A percentile compares a stretch with the other conserved stretches of the same genome.
phyloP scores from a whole-genome alignment of 1,140 invertebrate species.

The Orchestia grillus region DNA sequence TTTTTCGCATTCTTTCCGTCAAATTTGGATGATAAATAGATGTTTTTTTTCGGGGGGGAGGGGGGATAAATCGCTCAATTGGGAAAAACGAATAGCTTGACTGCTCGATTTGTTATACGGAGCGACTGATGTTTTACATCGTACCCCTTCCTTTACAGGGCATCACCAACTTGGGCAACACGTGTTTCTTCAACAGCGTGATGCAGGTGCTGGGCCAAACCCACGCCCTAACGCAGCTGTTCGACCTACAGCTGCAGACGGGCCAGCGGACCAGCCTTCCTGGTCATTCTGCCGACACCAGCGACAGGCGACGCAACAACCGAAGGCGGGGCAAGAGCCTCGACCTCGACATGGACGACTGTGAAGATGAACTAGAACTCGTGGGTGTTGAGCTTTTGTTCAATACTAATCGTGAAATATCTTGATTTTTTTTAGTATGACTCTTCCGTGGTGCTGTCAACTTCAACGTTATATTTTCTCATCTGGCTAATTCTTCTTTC shows the following conservation, averaged over 20 bases:
- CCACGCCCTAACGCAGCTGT: constrained; percentile 81
- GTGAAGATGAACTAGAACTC: background rate
- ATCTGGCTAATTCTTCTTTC: background rate
- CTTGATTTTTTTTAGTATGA: background rate
- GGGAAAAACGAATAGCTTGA: background rate
- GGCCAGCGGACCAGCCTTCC: constrained; percentile 70
- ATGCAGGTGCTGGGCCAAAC: constrained; percentile 92
- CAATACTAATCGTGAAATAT: background rate
- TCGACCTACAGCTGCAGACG: constrained; percentile 76
- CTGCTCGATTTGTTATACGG: background rate
- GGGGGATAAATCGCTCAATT: background rate
- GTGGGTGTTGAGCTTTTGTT: background rate
- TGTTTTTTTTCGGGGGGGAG: background rate
- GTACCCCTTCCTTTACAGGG: constrained; percentile 72
- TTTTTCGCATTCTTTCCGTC: background rate
- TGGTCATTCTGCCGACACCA: background rate
- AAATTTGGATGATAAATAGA: background rate
- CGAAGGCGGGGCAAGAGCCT: constrained; percentile 27
- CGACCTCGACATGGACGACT: constrained; percentile 14
- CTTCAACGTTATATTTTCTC: background rate
- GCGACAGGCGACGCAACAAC: background rate
- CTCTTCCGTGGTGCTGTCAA: background rate
- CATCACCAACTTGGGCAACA: constrained; percentile 90
- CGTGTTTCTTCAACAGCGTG: constrained; percentile 96
- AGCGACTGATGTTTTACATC: background rate